Conservation (phyloP, 2,113 vertebrate species). For the Propithecus coquereli region DNA sequence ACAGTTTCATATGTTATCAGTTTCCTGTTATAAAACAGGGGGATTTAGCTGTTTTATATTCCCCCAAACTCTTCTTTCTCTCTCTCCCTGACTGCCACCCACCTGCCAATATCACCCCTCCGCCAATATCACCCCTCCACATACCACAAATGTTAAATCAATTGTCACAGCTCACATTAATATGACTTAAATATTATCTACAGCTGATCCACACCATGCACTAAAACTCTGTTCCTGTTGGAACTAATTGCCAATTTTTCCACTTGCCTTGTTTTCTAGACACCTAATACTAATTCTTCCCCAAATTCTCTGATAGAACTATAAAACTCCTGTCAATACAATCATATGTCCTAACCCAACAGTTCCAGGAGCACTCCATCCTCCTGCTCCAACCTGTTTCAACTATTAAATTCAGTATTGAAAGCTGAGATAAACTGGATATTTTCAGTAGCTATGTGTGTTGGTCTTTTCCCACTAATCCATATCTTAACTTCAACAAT, state of each 20-base stretch:
- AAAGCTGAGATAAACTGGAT: neutral
- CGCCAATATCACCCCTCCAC: neutral
- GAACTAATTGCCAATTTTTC: neutral
- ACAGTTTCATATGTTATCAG: neutral
- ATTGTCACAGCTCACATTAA: neutral
- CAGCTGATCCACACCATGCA: neutral
- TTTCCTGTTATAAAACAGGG: neutral
- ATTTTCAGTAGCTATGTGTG: neutral
- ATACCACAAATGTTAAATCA: neutral
- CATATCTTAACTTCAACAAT: neutral
- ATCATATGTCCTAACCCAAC: neutral
- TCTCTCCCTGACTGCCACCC: neutral
- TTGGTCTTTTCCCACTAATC: neutral
- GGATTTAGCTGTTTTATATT: neutral
- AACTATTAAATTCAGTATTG: neutral
- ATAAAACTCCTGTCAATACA: neutral
- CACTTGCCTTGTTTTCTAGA: neutral
- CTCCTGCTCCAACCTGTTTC: neutral
- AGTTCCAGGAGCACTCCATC: neutral
- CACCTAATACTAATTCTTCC: neutral
- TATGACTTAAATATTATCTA: neutral
- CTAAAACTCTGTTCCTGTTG: neutral
- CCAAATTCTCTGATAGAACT: neutral
- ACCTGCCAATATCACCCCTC: neutral
- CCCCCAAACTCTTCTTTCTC: neutral